Evolutionary conservation across 1,140 invertebrate genomes (phyloP).

Genomic region (Caligus rogercresseyi): DNA sequence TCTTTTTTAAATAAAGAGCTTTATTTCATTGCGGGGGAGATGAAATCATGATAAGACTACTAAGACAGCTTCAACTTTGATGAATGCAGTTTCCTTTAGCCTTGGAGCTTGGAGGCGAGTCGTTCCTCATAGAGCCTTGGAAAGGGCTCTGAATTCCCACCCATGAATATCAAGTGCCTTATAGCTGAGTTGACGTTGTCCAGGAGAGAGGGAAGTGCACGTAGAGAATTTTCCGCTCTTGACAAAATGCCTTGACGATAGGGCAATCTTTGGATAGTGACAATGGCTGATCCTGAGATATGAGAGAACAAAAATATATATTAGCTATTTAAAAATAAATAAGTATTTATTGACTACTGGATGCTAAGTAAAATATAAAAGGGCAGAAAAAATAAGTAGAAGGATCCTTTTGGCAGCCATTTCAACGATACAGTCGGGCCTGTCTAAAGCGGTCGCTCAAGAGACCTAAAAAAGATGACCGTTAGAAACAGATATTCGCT

Average conservation of each 20-base stretch:
- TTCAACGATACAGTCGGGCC: too few relatives aligned
- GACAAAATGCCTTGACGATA: neutral
- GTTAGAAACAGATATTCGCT: too few relatives aligned
- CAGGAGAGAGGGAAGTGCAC: conserved; percentile 4
- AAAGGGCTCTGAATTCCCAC: neutral
- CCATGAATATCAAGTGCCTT: conserved; percentile 1
- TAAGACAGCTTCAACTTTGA: too few relatives aligned
- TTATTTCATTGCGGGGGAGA: too few relatives aligned
- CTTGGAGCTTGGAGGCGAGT: neutral
- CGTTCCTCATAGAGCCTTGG: neutral
- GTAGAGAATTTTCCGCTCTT: conserved; percentile 5
- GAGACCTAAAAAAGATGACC: too few relatives aligned
- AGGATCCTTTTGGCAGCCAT: neutral
- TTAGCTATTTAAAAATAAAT: neutral
- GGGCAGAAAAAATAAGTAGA: neutral
- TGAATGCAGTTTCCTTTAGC: too few relatives aligned
- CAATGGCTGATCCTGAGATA: conserved; percentile 2
- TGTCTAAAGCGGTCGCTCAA: too few relatives aligned
- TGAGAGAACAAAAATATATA: neutral
- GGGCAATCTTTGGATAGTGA: conserved; percentile 18
- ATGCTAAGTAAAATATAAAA: too few relatives aligned
- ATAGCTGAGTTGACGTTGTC: conserved; percentile 3
- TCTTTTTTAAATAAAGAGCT: too few relatives aligned
- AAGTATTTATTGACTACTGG: too few relatives aligned
- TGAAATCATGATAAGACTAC: too few relatives aligned